Base-by-base conservation (phyloP, 53 echinoderm and acorn worm species). In the Holothuria scabra region DNA sequence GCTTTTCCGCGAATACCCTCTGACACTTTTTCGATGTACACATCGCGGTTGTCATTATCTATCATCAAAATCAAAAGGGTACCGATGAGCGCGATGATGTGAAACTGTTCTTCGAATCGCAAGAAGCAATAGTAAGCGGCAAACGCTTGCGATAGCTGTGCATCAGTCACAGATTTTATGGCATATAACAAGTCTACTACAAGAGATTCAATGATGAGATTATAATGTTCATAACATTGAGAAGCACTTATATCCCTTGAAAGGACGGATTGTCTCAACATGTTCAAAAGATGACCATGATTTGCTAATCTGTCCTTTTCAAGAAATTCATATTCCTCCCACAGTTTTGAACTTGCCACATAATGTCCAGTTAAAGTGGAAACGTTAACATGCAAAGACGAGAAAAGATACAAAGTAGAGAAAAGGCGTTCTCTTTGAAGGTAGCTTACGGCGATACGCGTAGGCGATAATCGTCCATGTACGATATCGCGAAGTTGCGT, bases 91-190 rank as follows among this genome's bases (percentile, higher is more conserved):
- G 26, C 14, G 56, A 31, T 21, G 8, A 56, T 26, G 29, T 28
- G 12, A 28, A 78, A 57, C 31, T 78, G 49, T 23, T 78, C 78
- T 32, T 59, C 25, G n/a, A 49, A 78, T 28, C 78, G 78, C 8
- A 49, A 28, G 35, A 78, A 78, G 32, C 8, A 78, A 23, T 78
- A 49, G 52, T 78, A 78, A n/a, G 57, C 24, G 21, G 52, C 78
- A 5, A 78, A 26, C 19, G 32, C 28, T 6, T 58, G 24, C 20
- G 78, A 78, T 29, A 78, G 59, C 58, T 31, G 49, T 16, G 49
- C 76, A 52, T 49, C 41, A 16, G 25, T 76, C 12, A 52, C 76
- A 30, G 38, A 18, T 56, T 46, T 38, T 7, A 76, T 58, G 29
- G 52, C 29, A 21, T 25, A 55, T 13, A 78, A 6, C 5, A 78